Evolutionary conservation across 2,888 invertebrate species (phyloP), one percentile per base, ranked within the genome.

Genomic region (Flexamia atlantica): DNA sequence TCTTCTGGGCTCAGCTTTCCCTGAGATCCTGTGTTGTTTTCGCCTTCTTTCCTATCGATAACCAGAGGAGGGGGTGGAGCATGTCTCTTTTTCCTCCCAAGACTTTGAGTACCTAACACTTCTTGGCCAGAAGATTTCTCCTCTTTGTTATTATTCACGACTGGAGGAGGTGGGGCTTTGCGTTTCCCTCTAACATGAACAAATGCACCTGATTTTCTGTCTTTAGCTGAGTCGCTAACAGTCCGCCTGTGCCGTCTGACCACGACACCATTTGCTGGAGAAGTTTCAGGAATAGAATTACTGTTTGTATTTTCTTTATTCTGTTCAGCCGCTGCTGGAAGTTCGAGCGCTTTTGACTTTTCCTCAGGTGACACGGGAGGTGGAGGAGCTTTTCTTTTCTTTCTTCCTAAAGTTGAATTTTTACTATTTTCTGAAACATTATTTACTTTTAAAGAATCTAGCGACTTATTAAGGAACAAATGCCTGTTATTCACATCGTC

Each of bases 121-220:
- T 79, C 79, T 12, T 79, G 28, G 50, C 85, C 87, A 72, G n/a
- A 46, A 28, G 80, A 50, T 42, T 60, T 72, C 23, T 64, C 76
- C 32, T 83, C 74, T 76, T 76, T 83, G 50, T 28, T 82, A 25
- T 84, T 76, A 46, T 87, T 86, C 4, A 86, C 86, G n/a, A 88
- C 89, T 0, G 95, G 95, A 5, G 95, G 95, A 86, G 92, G 92
- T 0, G 95, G 95, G 0, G 95, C 95, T 88, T 93, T 93, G 79
- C 95, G 90, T 89, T 96, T 96, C 30, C 95, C 95, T 86, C 95
- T 95, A 0, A 95, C 95, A 90, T 95, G 94, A 30, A 91, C 89
- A 87, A 91, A 91, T 2, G 91, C 90, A 4, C 93, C 92, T 12
- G 93, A 91, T 86, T 92, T 92, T 72, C 92, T 92, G 85, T 92